Conservation (phyloP, 37 sponge, comb jelly and placozoan species). For the Theonella swinhoei region DNA sequence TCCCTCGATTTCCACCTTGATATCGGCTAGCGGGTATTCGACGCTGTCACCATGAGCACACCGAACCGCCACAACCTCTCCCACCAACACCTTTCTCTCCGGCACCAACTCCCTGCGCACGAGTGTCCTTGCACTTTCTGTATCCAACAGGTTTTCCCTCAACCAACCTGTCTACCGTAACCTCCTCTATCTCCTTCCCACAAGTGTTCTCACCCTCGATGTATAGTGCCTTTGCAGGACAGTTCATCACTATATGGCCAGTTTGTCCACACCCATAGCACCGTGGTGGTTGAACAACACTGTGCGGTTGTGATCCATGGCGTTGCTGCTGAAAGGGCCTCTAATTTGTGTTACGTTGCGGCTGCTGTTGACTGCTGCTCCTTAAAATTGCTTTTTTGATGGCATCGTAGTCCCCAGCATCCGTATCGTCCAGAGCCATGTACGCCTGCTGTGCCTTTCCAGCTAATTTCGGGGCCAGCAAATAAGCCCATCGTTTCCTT, state of each 20-base stretch:
- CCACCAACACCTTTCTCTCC: slow-evolving; percentile 9
- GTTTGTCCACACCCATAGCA: background rate
- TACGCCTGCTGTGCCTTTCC: slow-evolving; percentile 42
- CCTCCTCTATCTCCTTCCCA: background rate
- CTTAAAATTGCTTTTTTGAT: slow-evolving; percentile 29
- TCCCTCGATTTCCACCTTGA: slow-evolving; percentile 17
- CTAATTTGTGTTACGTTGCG: no score
- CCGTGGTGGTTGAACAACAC: background rate
- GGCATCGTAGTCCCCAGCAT: slow-evolving; percentile 18
- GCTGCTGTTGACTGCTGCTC: no score
- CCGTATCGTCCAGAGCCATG: background rate
- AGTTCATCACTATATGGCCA: background rate
- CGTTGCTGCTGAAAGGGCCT: background rate
- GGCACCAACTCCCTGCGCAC: slow-evolving; percentile 47
- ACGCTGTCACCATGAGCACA: slow-evolving; percentile 54
- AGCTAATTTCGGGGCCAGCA: slow-evolving; percentile 27
- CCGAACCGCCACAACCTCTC: slow-evolving; percentile 21
- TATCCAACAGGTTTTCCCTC: no score
- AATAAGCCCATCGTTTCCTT: slow-evolving; percentile 14
- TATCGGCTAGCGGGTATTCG: slow-evolving; percentile 30
- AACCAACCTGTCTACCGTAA: background rate
- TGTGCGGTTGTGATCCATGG: background rate
- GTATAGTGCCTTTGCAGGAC: background rate
- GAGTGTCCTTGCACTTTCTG: slow-evolving; percentile 39
- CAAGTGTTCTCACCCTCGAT: background rate